Evolutionary conservation across 30 jellyfish, hydroid and myxozoan species (phyloP).

Genomic region (Clytia hemisphaerica): DNA sequence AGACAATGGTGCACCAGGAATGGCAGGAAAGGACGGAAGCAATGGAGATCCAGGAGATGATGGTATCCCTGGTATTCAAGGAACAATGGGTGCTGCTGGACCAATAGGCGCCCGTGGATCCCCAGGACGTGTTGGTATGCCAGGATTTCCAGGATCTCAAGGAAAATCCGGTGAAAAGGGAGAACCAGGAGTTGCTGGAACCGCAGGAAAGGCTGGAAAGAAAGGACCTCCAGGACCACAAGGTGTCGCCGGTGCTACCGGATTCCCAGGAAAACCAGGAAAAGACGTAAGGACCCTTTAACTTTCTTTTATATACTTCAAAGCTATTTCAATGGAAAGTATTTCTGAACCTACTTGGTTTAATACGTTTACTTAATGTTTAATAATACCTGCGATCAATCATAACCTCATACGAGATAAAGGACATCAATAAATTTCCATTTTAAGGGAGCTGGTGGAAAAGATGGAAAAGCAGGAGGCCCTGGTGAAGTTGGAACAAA

Average conservation of each 20-base stretch:
- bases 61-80: conserved; percentile 64
- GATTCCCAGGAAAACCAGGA: conserved; percentile 64
- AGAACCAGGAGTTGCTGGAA: conserved; percentile 22
- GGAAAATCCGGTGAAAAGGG: conserved; percentile 78
- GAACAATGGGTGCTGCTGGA: conserved; percentile 62
- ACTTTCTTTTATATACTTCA: not conserved
- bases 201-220: conserved; percentile 21
- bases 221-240: conserved; percentile 61
- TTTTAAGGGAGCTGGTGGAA: conserved; percentile 51
- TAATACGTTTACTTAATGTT: too few species aligned
- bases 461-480: conserved; percentile 34
- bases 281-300: conserved; percentile 42
- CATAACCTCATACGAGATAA: not conserved
- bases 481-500: conserved; percentile 25
- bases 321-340: not conserved
- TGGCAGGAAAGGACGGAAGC: conserved; percentile 47
- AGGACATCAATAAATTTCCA: not conserved
- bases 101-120: conserved; percentile 43
- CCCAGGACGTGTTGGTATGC: conserved; percentile 72
- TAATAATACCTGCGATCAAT: too few species aligned
- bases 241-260: conserved; percentile 50
- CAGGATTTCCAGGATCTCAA: conserved; percentile 64
- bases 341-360: too few species aligned
- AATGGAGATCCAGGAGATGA: conserved; percentile 59
- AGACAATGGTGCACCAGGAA: conserved; percentile 69